A percentile compares a stretch with the other conserved stretches of the same genome.
These are phyloP conservation scores for Sphaerophoria rueppellii DNA, from an alignment of 2,888 invertebrate genomes.

Conservation along the genomic window DNA sequence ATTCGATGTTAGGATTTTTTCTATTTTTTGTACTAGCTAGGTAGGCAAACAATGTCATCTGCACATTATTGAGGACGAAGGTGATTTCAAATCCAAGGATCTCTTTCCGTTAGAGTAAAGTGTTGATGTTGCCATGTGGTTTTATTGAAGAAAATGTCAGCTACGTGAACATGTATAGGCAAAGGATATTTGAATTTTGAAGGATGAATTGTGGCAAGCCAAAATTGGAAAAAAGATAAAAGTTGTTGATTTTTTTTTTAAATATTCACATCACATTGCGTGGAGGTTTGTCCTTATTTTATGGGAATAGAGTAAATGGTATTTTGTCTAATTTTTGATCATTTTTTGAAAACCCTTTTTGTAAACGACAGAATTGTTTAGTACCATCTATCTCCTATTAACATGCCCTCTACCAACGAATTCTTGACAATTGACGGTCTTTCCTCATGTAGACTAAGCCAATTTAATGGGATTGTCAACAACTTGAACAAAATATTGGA, in stretches of 20 bases:
- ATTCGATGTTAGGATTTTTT: neutral
- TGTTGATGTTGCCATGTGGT: slow-evolving; percentile 56
- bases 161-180: slow-evolving; percentile 13
- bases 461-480: too few species aligned
- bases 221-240: slow-evolving; percentile 2
- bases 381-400: too few species aligned
- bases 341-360: slow-evolving; percentile 1
- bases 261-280: slow-evolving; percentile 27
- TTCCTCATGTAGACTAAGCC: too few species aligned
- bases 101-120: slow-evolving; percentile 38
- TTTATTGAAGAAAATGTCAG: slow-evolving; percentile 45
- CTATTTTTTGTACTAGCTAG: neutral
- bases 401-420: too few species aligned
- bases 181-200: slow-evolving; percentile 26
- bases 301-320: too few species aligned
- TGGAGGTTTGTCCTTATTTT: neutral
- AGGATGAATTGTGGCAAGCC: neutral
- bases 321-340: too few species aligned
- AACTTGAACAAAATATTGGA: too few species aligned
- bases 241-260: neutral
- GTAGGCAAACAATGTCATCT: slow-evolving; percentile 25
- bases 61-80: slow-evolving; percentile 24
- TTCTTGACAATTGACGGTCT: too few species aligned
- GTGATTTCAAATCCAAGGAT: slow-evolving; percentile 37
- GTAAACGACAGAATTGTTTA: too few species aligned